Conservation (phyloP, 2,113 vertebrate species). For the Sylvietta virens region DNA sequence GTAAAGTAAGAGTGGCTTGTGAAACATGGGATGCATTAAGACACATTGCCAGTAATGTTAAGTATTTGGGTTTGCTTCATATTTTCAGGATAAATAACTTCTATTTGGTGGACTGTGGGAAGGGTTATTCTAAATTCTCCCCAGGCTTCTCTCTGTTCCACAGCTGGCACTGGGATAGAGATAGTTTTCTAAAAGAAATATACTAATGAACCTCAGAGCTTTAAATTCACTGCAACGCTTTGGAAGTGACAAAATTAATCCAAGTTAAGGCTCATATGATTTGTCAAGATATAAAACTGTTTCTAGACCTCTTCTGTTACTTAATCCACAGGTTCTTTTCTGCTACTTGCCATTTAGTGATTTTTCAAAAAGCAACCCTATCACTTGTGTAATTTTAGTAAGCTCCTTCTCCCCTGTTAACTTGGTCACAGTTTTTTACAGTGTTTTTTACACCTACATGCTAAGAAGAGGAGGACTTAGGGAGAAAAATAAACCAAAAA, state of each 20-base stretch:
- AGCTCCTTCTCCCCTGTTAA: neutral
- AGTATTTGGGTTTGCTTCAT: neutral
- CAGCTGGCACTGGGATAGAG: neutral
- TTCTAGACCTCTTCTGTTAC: neutral
- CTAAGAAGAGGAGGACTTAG: neutral
- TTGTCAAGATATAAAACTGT: neutral
- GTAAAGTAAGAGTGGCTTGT: neutral
- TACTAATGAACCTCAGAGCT: neutral
- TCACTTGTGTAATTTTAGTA: slow-evolving; percentile 10
- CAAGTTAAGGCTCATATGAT: neutral
- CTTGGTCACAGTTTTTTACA: neutral
- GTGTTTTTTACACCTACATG: neutral
- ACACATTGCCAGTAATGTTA: neutral
- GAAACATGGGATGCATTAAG: neutral
- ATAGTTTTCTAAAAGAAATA: neutral
- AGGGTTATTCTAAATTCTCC: neutral
- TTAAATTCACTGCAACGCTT: neutral
- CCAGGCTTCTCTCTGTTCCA: neutral
- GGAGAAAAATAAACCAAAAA: neutral
- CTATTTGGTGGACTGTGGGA: neutral
- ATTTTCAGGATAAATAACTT: neutral
- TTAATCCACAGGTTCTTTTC: neutral
- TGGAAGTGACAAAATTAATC: neutral
- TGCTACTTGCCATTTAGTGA: neutral
- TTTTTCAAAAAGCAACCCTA: neutral